These are phyloP conservation scores for Sturnus vulgaris DNA, from an alignment of 2,113 vertebrate species.

Conservation along the genomic window DNA sequence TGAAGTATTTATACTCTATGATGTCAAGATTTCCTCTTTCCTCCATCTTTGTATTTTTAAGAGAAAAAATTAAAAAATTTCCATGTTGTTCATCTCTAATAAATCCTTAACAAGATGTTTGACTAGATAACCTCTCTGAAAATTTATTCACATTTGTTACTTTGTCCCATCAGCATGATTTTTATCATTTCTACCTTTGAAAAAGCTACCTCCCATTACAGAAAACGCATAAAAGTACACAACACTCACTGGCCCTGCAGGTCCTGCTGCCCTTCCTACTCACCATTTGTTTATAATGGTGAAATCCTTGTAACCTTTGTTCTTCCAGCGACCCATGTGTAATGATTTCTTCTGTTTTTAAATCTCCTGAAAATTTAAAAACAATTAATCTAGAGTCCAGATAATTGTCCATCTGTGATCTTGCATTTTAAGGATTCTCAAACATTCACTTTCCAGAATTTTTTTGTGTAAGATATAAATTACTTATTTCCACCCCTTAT, in stretches of 20 bases:
- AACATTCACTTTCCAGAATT: not conserved
- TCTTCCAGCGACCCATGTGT: not conserved
- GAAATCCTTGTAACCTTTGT: not conserved
- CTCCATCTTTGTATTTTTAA: not conserved
- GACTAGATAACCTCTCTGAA: not conserved
- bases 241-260: not conserved
- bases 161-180: not conserved
- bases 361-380: not conserved
- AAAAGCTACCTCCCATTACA: not conserved
- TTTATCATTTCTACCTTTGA: not conserved
- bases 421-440: not conserved
- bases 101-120: not conserved
- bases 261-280: not conserved
- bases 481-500: not conserved
- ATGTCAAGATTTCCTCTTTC: not conserved
- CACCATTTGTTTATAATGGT: accelerated
- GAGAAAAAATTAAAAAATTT: not conserved
- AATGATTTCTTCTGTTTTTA: not conserved
- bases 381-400: not conserved
- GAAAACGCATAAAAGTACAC: not conserved
- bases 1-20: not conserved
- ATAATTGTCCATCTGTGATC: not conserved
- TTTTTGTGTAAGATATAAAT: not conserved
- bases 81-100: not conserved
- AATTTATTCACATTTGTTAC: not conserved